Conservation (phyloP, 2,113 vertebrate species). For the Grallaria varia region DNA sequence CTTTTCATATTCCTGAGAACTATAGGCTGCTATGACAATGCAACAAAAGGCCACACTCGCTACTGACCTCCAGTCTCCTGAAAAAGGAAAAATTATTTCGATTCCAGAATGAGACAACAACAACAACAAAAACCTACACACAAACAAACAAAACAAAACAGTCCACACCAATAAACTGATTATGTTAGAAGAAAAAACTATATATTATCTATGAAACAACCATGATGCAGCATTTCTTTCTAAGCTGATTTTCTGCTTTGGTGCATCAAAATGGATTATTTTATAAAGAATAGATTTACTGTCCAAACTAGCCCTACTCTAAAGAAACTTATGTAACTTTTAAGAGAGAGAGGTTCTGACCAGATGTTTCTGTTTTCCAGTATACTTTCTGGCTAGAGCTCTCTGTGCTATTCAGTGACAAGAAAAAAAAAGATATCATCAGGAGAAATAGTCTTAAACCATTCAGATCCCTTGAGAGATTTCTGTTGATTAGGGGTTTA, state of each 20-base stretch:
- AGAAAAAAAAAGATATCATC: neutral
- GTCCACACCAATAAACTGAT: neutral
- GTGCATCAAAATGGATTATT: neutral
- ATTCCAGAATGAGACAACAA: neutral
- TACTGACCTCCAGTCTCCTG: neutral
- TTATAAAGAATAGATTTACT: neutral
- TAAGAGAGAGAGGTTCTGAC: neutral
- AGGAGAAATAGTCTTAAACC: neutral
- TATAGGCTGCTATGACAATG: neutral
- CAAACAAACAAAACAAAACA: neutral
- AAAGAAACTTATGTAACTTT: neutral
- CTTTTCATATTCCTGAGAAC: neutral
- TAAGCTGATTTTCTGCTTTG: neutral
- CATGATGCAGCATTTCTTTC: neutral
- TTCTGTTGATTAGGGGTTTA: neutral
- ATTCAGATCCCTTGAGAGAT: neutral
- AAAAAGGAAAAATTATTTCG: neutral
- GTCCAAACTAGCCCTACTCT: neutral
- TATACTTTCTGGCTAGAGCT: neutral
- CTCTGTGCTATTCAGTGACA: neutral
- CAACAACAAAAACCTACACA: too few species aligned
- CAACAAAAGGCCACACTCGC: neutral
- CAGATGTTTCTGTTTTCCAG: neutral
- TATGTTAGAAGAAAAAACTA: neutral
- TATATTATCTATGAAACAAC: neutral